Conservation (phyloP, 2,797 vertebrate species). For the Pristis pectinata region DNA sequence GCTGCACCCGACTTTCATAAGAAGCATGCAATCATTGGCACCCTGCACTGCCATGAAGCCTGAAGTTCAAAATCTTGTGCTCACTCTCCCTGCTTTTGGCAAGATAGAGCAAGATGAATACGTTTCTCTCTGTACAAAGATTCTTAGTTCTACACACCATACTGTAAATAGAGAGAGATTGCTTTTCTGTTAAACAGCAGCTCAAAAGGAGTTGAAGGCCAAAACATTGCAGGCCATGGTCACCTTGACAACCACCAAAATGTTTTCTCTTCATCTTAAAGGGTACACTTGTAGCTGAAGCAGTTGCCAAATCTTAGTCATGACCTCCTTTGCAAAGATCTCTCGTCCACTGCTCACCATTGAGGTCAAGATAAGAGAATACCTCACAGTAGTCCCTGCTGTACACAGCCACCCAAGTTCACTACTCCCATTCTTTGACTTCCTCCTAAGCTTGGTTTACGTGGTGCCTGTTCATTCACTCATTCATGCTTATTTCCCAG, state of each 20-base stretch:
- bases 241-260: not conserved
- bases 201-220: not conserved
- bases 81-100: not conserved
- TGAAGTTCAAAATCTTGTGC: not conserved
- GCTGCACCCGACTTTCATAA: no score
- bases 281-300: not conserved
- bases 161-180: not conserved
- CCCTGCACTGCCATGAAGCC: not conserved
- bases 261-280: not conserved
- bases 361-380: not conserved
- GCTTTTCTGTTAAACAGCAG: not conserved
- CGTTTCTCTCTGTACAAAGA: not conserved
- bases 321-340: not conserved
- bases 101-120: not conserved
- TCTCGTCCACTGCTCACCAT: not conserved
- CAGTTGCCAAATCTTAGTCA: not conserved
- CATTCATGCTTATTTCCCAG: not conserved
- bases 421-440: no score
- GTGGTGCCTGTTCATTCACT: not conserved
- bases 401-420: no score
- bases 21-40: no score
- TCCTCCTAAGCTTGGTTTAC: no score
- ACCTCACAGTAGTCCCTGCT: not conserved
- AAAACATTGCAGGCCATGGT: not conserved
- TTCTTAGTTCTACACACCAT: not conserved